Evolutionary conservation across 2,113 vertebrate species (phyloP).

Genomic region (Grantiella picta): DNA sequence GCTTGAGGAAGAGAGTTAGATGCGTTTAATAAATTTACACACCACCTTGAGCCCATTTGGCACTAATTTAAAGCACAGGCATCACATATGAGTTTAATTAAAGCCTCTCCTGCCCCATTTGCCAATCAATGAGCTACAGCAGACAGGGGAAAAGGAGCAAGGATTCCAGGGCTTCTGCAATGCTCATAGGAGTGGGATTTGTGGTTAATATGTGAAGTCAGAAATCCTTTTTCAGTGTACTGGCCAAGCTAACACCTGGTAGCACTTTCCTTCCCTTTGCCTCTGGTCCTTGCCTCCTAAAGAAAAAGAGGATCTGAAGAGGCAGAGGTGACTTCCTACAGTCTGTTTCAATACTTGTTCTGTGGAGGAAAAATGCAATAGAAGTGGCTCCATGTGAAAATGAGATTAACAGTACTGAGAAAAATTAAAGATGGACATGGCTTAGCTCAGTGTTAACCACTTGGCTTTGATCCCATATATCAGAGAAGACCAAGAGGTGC

Average conservation of each 20-base stretch:
- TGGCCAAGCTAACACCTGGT: neutral
- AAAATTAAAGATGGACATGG: neutral
- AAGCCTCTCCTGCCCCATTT: constrained; percentile 23
- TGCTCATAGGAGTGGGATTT: neutral
- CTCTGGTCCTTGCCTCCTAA: neutral
- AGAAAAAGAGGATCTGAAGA: neutral
- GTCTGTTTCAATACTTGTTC: neutral
- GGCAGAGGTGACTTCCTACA: neutral
- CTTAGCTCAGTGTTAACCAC: neutral
- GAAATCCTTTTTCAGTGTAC: neutral
- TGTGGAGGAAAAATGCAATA: neutral
- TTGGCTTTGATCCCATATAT: neutral
- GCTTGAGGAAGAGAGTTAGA: neutral
- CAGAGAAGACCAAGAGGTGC: neutral
- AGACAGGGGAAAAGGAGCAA: neutral
- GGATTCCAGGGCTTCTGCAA: neutral
- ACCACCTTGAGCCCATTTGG: neutral
- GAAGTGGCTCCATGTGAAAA: neutral
- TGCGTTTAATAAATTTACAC: neutral
- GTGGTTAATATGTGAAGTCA: neutral
- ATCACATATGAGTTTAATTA: constrained; percentile 51
- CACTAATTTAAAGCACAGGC: constrained; percentile 17
- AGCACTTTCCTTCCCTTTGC: neutral
- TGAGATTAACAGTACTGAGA: neutral
- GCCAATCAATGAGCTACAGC: neutral